Evolutionary conservation across 2,888 invertebrate species (phyloP).

Genomic region (Microctonus brassicae): DNA sequence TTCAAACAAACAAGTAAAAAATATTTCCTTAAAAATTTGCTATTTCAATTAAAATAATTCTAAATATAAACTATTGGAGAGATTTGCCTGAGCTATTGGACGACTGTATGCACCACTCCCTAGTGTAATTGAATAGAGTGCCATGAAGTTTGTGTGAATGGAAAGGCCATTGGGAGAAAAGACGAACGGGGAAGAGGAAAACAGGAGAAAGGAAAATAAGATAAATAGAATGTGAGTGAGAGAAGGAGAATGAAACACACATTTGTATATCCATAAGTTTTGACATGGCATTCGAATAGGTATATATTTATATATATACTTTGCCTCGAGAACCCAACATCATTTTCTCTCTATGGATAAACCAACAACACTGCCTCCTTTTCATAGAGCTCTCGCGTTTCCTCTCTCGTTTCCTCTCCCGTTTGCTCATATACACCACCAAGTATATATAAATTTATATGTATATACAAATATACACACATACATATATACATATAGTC

Average conservation of each 20-base stretch:
- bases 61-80: background rate
- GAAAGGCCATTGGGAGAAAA: conserved; percentile 17
- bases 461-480: no score
- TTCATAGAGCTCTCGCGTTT: background rate
- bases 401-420: conserved; percentile 9
- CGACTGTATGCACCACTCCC: conserved; percentile 47
- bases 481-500: background rate
- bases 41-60: background rate
- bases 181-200: conserved; percentile 21
- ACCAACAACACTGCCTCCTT: conserved; percentile 41
- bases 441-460: background rate
- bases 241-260: conserved; percentile 1
- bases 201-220: conserved; percentile 9
- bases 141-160: conserved; percentile 36
- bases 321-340: conserved; percentile 43
- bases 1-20: no score
- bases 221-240: background rate
- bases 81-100: conserved; percentile 33
- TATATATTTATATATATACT: conserved; percentile 30
- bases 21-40: no score
- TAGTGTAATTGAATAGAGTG: conserved; percentile 62
- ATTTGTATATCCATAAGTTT: conserved; percentile 44
- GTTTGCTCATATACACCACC: background rate
- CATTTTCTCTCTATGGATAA: conserved; percentile 56
- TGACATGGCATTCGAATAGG: conserved; percentile 48